Evolutionary conservation across 2,888 invertebrate genomes (phyloP), one percentile per base, ranked within the genome.

Genomic region (Campoplex capitator): DNA sequence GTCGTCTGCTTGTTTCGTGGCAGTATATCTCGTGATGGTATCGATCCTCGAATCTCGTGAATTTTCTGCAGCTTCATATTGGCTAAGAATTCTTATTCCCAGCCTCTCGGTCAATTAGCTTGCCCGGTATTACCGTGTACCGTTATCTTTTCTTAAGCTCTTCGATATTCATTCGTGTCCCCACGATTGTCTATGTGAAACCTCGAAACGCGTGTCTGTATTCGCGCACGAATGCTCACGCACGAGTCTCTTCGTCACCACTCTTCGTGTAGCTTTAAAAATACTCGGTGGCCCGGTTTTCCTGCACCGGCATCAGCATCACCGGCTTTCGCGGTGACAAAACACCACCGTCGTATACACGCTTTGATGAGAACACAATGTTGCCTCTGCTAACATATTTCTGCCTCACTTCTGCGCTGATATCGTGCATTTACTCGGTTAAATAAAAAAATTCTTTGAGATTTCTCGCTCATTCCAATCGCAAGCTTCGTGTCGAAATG

Each of bases 251-350:
- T 8, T 82, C 54, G 71, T 48, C 67, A 58, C 76, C 32, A 71
- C 45, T 70, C 32, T 48, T 58, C 83, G 88, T 38, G 84, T 84
- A 88, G 77, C 71, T 90, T 90, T 91, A 92, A 92, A 91, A 92
- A 91, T 92, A 92, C 88, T 87, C 85, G 88, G 77, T 88, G 91
- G 90, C 91, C 91, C 88, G 88, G 89, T 90, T 90, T 90, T 86
- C 88, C 88, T 85, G 81, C 83, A 82, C 65, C 73, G 84, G 80
- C 78, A 84, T 87, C 75, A 75, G 51, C 84, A 18, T 32, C 78
- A 45, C 79, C 77, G 84, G 74, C 78, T 83, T 83, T 91, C 89
- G 86, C 89, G 86, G 88, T 89, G 89, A 89, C 88, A 87, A 88
- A 88, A 90, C 78, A 65, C 54, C 78, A 65, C 54, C 68, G 73